Evolutionary conservation across 2,888 invertebrate species (phyloP), one percentile per base, ranked within the genome.

Genomic region (Blastobasis lacticolella): DNA sequence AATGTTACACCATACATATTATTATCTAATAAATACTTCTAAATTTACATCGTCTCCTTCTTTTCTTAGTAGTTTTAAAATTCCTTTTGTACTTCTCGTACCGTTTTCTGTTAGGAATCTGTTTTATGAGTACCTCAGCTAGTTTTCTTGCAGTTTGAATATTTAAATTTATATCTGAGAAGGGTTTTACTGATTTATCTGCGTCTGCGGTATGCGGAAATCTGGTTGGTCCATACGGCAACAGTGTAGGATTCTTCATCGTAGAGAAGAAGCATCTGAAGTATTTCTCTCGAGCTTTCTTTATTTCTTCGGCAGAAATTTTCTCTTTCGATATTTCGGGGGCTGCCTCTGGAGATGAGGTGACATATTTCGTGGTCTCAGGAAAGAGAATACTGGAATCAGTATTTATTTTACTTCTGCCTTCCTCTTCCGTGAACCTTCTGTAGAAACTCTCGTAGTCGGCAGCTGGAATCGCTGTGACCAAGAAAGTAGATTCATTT

Each of bases 401-500:
- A 8, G 9, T 45, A 48, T 58, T 57, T 10, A 53, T 58, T 6
- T 54, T 48, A 37, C 53, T 49, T 41, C 54, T 60, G 38, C 45
- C 49, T n/a, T 56, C 44, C 41, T 9, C 9, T 51, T 51, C 43
- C 5, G n/a, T 36, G 8, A 37, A 37, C 36, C 42, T 50, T 37
- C 44, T 48, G 8, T 36, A 49, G 48, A 54, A 55, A 37, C 59
- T 61, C 37, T 63, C 64, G 51, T 66, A 64, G 38, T 78, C 73
- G 23, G 63, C 57, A 49, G 80, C 78, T 44, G 80, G 75, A 23
- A 75, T 58, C 54, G 65, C 73, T 5, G 78, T 83, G 4, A 87
- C 83, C 48, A 87, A 58, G 53, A 76, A 86, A 1, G 78, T 66
- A 0, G 81, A 69, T 40, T 77, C 73, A 61, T 85, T 84, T 10